A percentile compares a stretch with the other conserved stretches of the same genome.
Evolutionary conservation across 2,797 vertebrate species (phyloP).

Genomic region (Rhinichthys osculus): DNA sequence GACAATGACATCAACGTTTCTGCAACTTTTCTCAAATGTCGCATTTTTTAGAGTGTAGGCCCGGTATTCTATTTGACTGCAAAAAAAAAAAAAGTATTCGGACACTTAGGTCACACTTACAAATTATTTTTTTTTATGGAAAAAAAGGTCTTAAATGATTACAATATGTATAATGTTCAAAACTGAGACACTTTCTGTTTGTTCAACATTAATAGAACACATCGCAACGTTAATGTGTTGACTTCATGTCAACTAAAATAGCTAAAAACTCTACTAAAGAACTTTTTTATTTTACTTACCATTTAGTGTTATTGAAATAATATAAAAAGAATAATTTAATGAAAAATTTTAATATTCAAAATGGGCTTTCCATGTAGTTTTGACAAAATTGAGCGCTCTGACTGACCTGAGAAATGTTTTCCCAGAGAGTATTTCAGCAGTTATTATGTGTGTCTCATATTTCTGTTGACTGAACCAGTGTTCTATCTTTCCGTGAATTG

Average conservation of each 20-base stretch:
- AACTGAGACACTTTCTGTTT: background rate
- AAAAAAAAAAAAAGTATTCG: no score
- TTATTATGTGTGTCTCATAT: no score
- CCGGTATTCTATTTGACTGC: background rate
- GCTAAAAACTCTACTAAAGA: background rate
- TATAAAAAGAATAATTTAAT: background rate
- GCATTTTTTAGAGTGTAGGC: background rate
- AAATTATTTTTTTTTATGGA: background rate
- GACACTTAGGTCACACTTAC: background rate
- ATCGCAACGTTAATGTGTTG: background rate
- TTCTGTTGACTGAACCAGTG: no score
- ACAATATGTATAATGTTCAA: background rate
- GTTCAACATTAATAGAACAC: no score
- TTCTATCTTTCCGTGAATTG: no score
- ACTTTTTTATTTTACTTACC: no score
- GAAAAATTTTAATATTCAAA: no score
- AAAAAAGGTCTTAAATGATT: no score
- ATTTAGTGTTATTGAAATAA: background rate
- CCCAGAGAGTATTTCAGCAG: no score
- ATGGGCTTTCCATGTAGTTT: no score
- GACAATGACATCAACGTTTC: background rate
- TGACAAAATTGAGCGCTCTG: no score
- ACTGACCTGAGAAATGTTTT: no score
- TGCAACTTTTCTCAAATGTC: background rate
- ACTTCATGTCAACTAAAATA: background rate